Base-by-base conservation (phyloP, 2,113 vertebrate genomes). In the Nesospiza acunhae region DNA sequence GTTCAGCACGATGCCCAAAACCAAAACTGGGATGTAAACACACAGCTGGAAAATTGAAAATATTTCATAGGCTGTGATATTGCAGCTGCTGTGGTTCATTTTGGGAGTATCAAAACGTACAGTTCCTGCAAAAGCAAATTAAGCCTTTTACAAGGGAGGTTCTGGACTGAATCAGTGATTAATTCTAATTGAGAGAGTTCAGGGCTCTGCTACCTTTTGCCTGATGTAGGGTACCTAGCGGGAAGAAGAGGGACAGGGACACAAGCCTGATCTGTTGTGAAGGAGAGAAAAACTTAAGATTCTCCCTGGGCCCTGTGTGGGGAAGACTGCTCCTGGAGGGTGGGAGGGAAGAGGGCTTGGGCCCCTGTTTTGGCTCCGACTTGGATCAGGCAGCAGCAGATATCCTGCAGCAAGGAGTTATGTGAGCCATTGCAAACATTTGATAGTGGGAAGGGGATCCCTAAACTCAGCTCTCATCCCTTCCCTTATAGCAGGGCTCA, bases 1-100 rank as follows among this genome's bases (percentile, higher is more conserved):
- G 0, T 98, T 98, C 68, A 98, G 95, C 47, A 97, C 26, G 58
- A 97, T 41, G 7, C 98, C 98, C 35, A 97, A 77, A 58, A 60
- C 7, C 19, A 97, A 89, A 64, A 95, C 73, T 0, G 94, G 91
- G 50, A 80, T 39, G 46, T 94, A 96, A 91, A 97, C 15, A 41
- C 86, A 89, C 14, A 96, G 24, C 68, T 97, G 96, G 83, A 97
- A 62, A 49, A 87, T 24, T 0, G 87, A 13, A n/a, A 98, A 90
- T 46, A 12, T 81, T 60, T 78, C 69, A 33, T 77, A 13, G 39
- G 28, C 59, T 66, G 80, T 87, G 80, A 94, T 82, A 33, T 17
- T 90, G 84, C 96, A 97, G 60, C 10, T 75, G 56, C 33, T 92
- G 87, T 7, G 9, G 39, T 93, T 94, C 86, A 76, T 93, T 84